These are phyloP conservation scores for Leptinotarsa peninsularis DNA, from an alignment of 2,888 invertebrate genomes.

Conservation along the genomic window DNA sequence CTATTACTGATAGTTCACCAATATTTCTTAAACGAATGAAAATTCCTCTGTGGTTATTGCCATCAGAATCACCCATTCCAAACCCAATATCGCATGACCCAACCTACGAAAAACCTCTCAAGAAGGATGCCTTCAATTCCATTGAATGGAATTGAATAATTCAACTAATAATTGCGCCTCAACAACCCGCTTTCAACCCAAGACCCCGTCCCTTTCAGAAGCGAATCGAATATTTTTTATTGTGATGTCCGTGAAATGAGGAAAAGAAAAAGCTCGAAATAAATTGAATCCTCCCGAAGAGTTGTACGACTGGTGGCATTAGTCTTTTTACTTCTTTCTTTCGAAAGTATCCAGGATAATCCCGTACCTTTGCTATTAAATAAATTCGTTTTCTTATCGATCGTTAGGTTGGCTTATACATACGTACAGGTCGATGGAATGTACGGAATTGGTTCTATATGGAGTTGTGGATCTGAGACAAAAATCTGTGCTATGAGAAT, in stretches of 20 bases:
- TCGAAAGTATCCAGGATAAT: constrained; percentile 36
- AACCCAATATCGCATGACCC: constrained; percentile 6
- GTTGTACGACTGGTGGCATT: constrained; percentile 39
- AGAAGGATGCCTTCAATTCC: constrained; percentile 11
- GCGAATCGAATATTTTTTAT: constrained; percentile 28
- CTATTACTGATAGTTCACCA: too few relatives aligned
- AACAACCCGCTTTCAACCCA: background rate
- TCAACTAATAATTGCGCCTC: constrained; percentile 15
- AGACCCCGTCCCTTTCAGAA: background rate
- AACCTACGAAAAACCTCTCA: background rate
- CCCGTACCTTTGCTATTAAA: constrained; percentile 33
- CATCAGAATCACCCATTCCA: background rate
- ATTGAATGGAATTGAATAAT: constrained; percentile 12
- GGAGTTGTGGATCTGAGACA: background rate
- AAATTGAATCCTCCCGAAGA: constrained; percentile 38
- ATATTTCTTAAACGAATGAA: background rate
- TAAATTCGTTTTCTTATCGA: constrained; percentile 29
- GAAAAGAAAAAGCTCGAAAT: constrained; percentile 30
- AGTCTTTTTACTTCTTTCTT: constrained; percentile 34
- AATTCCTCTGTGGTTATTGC: background rate
- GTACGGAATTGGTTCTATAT: background rate
- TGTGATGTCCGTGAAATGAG: constrained; percentile 26
- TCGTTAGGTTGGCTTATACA: constrained; percentile 4
- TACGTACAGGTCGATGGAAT: constrained; percentile 9
- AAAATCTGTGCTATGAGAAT: background rate